A percentile compares a stretch with the other conserved stretches of the same genome.
These are phyloP conservation scores for Drosophila biarmipes DNA, from an alignment of 1,140 invertebrate genomes.

Conservation along the genomic window DNA sequence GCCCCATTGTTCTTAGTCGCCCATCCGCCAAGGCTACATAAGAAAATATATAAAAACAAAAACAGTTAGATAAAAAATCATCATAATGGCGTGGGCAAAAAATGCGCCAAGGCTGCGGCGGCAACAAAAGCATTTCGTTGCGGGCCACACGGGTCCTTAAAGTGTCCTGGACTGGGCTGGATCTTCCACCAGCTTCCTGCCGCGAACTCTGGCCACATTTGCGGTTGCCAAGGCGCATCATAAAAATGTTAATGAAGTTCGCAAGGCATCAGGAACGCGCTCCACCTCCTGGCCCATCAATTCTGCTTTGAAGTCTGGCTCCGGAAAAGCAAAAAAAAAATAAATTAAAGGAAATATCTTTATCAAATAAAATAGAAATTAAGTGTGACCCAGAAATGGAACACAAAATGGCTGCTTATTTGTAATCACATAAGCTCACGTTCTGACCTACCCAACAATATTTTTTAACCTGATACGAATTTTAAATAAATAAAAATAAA, in stretches of 20 bases:
- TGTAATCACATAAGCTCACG: slow-evolving; percentile 41
- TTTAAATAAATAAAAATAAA: no score
- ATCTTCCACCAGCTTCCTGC: slow-evolving; percentile 30
- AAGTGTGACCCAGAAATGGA: slow-evolving; percentile 68
- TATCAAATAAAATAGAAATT: slow-evolving; percentile 77
- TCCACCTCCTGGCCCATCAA: slow-evolving; percentile 30
- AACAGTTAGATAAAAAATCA: slow-evolving; percentile 80
- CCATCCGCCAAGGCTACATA: slow-evolving; percentile 23
- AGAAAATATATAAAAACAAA: slow-evolving; percentile 61
- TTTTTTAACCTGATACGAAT: neutral
- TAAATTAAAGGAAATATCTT: slow-evolving; percentile 45
- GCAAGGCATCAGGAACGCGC: slow-evolving; percentile 39
- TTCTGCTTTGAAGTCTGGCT: slow-evolving; percentile 54
- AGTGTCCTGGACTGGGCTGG: slow-evolving; percentile 27
- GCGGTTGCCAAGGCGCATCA: slow-evolving; percentile 80
- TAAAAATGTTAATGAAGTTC: slow-evolving; percentile 82
- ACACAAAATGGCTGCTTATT: slow-evolving; percentile 50
- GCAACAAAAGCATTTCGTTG: slow-evolving; percentile 44
- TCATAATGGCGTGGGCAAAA: slow-evolving; percentile 65
- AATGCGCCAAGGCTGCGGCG: slow-evolving; percentile 73
- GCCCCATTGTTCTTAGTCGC: slow-evolving; percentile 59
- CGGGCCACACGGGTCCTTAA: slow-evolving; percentile 30
- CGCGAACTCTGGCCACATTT: slow-evolving; percentile 57
- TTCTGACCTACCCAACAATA: neutral
- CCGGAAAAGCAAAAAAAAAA: slow-evolving; percentile 18